phyloP scores from a whole-genome alignment of 2,888 invertebrate species.

The Blastobasis adustella region DNA sequence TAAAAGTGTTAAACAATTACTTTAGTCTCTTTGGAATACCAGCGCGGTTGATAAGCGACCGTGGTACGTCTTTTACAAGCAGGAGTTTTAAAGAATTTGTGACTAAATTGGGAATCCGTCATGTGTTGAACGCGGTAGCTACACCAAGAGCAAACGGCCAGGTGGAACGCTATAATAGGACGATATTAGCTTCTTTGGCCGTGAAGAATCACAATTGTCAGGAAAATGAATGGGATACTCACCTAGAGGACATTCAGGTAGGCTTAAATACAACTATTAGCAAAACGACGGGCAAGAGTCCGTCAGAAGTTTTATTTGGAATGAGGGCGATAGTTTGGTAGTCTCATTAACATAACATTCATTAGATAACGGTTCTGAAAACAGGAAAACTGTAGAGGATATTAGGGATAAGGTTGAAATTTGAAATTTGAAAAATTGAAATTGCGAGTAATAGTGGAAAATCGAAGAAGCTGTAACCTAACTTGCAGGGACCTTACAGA shows the following conservation, averaged over 20 bases:
- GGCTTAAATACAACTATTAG: background rate
- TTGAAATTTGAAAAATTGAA: background rate
- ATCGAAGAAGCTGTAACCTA: background rate
- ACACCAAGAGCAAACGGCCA: background rate
- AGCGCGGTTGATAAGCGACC: constrained; percentile 6
- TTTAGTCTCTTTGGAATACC: constrained; percentile 6
- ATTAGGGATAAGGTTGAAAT: background rate
- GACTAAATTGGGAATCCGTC: too few relatives aligned
- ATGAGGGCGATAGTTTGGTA: background rate
- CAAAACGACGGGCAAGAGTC: background rate
- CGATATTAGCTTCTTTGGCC: background rate
- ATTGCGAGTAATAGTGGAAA: background rate
- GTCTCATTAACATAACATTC: background rate
- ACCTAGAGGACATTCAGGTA: background rate
- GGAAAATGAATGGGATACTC: background rate
- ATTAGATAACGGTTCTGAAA: background rate
- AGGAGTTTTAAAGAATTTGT: too few relatives aligned
- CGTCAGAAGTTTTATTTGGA: background rate
- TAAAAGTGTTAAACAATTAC: background rate
- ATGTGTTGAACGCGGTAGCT: too few relatives aligned
- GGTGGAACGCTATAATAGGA: background rate
- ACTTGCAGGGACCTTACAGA: background rate
- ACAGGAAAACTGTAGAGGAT: background rate
- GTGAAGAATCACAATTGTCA: background rate
- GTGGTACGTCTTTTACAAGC: constrained; percentile 8